These are phyloP conservation scores for Macroglossus sobrinus DNA, from an alignment of 2,113 vertebrate species.

Conservation along the genomic window DNA sequence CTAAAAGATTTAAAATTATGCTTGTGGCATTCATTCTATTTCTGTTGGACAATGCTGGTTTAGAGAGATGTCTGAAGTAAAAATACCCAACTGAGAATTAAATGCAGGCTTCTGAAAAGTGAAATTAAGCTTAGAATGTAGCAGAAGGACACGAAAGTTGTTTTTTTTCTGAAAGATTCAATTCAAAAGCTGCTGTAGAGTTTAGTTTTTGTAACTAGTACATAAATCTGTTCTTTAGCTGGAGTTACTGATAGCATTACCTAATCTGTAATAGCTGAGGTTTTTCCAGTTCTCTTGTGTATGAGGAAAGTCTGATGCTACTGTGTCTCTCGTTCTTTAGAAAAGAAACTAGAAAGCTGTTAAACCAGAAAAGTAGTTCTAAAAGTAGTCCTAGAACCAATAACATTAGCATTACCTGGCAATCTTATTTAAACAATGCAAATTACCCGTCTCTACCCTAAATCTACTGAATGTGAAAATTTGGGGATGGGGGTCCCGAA, in stretches of 20 bases:
- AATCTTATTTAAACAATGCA: neutral
- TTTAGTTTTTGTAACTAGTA: neutral
- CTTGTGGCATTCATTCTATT: neutral
- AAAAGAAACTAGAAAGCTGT: neutral
- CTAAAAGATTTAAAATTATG: constrained; percentile 20
- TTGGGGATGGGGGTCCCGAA: neutral
- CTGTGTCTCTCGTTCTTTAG: neutral
- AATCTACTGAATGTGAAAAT: neutral
- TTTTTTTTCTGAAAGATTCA: neutral
- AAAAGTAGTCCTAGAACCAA: neutral
- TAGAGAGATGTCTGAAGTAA: neutral
- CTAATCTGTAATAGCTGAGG: neutral
- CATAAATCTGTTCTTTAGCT: neutral
- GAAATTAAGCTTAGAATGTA: neutral
- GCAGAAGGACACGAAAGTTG: neutral
- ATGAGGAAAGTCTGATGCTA: neutral
- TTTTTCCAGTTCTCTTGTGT: neutral
- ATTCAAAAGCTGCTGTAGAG: neutral
- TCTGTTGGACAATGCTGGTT: neutral
- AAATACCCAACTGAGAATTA: neutral
- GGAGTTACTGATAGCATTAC: neutral
- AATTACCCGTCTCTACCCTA: neutral
- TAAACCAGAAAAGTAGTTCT: neutral
- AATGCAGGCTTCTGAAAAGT: neutral
- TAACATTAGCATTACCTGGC: neutral